These are phyloP conservation scores for Campopleginae sp. DNA, from an alignment of 2,888 invertebrate genomes.

Conservation along the genomic window DNA sequence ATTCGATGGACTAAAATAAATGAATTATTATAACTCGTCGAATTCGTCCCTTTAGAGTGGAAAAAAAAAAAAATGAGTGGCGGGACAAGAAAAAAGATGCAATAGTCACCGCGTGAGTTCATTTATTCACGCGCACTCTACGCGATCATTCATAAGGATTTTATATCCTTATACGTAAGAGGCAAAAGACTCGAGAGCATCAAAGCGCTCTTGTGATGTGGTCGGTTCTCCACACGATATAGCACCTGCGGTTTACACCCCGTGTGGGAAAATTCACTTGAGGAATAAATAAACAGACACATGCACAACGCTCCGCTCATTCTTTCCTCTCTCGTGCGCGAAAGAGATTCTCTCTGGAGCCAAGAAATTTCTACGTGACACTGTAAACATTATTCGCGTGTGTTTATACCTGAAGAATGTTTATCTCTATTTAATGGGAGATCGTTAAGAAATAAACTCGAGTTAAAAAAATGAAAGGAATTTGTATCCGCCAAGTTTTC, in stretches of 20 bases:
- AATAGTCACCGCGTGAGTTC: constrained; percentile 7
- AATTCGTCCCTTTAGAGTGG: background rate
- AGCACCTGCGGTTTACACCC: constrained; percentile 77
- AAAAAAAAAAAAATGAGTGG: background rate
- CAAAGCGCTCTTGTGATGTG: constrained; percentile 75
- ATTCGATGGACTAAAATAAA: background rate
- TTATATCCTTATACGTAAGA: background rate
- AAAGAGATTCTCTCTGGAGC: background rate
- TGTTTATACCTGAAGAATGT: background rate
- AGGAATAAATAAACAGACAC: constrained; percentile 55
- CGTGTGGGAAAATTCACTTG: constrained; percentile 76
- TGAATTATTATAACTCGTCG: background rate
- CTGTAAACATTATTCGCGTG: constrained; percentile 26
- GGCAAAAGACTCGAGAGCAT: constrained; percentile 57
- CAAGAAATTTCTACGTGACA: constrained; percentile 47
- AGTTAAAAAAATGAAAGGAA: background rate
- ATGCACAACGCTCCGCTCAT: constrained; percentile 24
- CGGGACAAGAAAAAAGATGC: no score
- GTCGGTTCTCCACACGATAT: constrained; percentile 70
- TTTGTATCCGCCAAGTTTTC: background rate
- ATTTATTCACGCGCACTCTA: background rate
- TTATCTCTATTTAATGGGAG: background rate
- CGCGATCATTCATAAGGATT: background rate
- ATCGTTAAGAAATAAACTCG: background rate
- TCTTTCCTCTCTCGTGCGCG: constrained; percentile 6